Conservation (phyloP, 2,113 vertebrate genomes). For the Lampris incognitus region DNA sequence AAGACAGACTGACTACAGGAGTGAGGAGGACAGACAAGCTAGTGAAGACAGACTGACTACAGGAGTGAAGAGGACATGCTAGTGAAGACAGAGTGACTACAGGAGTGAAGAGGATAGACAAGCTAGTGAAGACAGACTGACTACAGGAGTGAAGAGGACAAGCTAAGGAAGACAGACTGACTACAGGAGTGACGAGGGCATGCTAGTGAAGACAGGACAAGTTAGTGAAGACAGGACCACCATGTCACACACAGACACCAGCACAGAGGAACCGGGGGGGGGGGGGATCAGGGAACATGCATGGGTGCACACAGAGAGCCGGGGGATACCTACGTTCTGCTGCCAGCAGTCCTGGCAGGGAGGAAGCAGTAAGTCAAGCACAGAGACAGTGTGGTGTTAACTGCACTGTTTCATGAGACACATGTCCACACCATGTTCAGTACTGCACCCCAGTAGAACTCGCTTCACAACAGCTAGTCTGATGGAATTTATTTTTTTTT, state of each 20-base stretch:
- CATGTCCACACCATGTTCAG: no score
- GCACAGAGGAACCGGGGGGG: neutral
- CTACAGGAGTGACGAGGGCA: neutral
- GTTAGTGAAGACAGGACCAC: no score
- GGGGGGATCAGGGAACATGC: neutral
- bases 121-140: neutral
- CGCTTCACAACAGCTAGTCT: no score
- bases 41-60: neutral
- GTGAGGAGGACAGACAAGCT: neutral
- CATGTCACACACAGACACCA: neutral
- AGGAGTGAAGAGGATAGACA: neutral
- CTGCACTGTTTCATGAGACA: no score
- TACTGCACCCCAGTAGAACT: no score
- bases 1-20: neutral
- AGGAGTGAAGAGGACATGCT: neutral
- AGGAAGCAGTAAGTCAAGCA: conserved; percentile 91
- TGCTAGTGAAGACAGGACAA: neutral
- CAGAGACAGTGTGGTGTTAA: conserved; percentile 8
- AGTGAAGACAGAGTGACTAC: neutral
- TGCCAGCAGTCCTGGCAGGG: conserved; percentile 94
- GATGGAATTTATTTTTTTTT: no score
- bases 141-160: neutral
- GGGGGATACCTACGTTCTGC: conserved; percentile 98
- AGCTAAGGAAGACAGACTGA: neutral
- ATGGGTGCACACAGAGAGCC: conserved; percentile 31